Percentiles rank a stretch among this genome's conserved stretches.
Conservation (phyloP, 2,113 vertebrate genomes). For the Mobula hypostoma region DNA sequence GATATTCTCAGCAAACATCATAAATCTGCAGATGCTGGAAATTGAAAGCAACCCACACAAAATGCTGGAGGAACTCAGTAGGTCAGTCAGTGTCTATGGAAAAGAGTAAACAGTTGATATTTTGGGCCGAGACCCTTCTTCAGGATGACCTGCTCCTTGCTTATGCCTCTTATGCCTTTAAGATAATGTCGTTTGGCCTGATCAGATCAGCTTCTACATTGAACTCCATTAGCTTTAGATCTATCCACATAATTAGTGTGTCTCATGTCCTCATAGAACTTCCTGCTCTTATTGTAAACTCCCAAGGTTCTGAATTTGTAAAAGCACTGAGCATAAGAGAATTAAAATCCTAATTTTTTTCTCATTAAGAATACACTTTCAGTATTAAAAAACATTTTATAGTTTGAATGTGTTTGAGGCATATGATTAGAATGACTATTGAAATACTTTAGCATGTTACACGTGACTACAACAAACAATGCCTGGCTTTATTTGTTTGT, state of each 20-base stretch:
- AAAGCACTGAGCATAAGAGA: neutral
- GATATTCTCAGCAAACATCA: no score
- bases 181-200: neutral
- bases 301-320: neutral
- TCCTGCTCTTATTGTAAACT: neutral
- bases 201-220: neutral
- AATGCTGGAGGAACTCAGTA: no score
- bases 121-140: no score
- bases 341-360: neutral
- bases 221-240: neutral
- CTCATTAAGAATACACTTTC: neutral
- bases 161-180: neutral
- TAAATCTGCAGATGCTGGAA: no score
- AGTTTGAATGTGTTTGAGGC: neutral
- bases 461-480: neutral
- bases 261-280: no score
- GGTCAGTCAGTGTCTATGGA: no score
- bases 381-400: neutral
- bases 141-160: no score
- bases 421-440: neutral
- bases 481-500: neutral
- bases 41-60: no score
- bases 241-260: neutral
- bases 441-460: neutral
- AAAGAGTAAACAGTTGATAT: no score